These are phyloP conservation scores for Ips typographus DNA, from an alignment of 1,140 invertebrate species.

Conservation along the genomic window DNA sequence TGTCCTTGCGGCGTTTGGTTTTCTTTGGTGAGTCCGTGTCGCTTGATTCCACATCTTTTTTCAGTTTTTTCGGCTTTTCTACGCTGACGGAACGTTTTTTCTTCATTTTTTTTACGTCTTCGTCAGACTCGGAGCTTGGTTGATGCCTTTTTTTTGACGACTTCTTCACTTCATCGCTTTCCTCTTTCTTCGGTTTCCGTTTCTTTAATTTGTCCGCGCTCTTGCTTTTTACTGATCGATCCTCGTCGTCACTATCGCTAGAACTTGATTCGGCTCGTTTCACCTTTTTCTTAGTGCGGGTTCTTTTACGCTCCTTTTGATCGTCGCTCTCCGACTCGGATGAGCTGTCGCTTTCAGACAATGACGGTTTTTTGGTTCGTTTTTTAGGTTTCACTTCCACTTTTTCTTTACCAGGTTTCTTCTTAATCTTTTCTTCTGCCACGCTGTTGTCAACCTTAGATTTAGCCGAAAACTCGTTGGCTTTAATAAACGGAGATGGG, in stretches of 20 bases:
- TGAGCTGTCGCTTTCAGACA: constrained; percentile 46
- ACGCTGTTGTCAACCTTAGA: constrained; percentile 55
- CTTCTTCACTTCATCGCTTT: constrained; percentile 51
- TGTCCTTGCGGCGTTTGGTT: constrained; percentile 50
- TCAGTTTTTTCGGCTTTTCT: constrained; percentile 55
- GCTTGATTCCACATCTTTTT: constrained; percentile 57
- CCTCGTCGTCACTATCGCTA: constrained; percentile 48
- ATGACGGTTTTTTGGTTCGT: constrained; percentile 39
- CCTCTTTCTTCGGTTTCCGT: constrained; percentile 46
- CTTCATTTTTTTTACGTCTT: constrained; percentile 51
- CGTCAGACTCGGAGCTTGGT: constrained; percentile 51
- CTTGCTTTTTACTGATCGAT: constrained; percentile 43
- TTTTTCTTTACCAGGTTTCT: constrained; percentile 55
- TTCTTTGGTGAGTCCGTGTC: constrained; percentile 56
- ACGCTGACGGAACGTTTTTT: constrained; percentile 43
- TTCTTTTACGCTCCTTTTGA: constrained; percentile 54
- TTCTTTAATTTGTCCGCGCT: constrained; percentile 32
- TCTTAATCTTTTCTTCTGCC: constrained; percentile 50
- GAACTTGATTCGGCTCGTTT: constrained; percentile 51
- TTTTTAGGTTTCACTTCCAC: constrained; percentile 41
- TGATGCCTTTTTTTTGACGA: constrained; percentile 51
- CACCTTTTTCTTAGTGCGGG: constrained; percentile 47
- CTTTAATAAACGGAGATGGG: constrained; percentile 77
- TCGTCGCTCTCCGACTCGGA: constrained; percentile 57
- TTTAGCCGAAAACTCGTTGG: constrained; percentile 67